phyloP scores from a whole-genome alignment of 2,888 invertebrate species.

The Lycia hirtaria region DNA sequence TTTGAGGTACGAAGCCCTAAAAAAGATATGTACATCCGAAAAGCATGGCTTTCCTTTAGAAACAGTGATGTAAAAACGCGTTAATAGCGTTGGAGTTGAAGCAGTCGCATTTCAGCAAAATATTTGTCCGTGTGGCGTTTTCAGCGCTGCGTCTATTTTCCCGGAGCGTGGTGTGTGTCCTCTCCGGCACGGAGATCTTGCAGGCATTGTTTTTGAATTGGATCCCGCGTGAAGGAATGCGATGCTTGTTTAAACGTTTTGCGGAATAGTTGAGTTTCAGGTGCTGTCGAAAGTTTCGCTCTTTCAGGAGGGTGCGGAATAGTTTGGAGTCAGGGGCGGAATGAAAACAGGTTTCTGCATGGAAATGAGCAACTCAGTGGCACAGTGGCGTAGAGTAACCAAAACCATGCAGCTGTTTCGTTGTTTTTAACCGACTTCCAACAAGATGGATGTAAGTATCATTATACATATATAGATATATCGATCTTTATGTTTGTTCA shows the following conservation, averaged over 20 bases:
- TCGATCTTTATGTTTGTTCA: no score
- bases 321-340: neutral
- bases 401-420: no score
- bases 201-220: conserved; percentile 63
- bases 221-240: conserved; percentile 47
- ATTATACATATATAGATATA: no score
- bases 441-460: no score
- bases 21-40: no score
- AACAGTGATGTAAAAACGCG: neutral
- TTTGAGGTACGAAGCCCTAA: no score
- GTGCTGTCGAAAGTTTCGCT: conserved; percentile 10
- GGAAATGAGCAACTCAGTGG: no score
- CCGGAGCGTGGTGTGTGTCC: conserved; percentile 55
- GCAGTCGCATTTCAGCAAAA: conserved; percentile 57
- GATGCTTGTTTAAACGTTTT: conserved; percentile 37
- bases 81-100: conserved; percentile 58
- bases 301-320: neutral
- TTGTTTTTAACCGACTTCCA: no score
- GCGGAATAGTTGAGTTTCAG: conserved; percentile 13
- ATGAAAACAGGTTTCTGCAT: no score
- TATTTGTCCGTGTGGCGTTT: conserved; percentile 43
- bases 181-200: conserved; percentile 48
- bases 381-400: no score
- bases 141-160: conserved; percentile 61
- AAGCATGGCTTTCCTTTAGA: no score